Evolutionary conservation across 2,797 vertebrate genomes (phyloP).

Genomic region (Denticeps clupeoides): DNA sequence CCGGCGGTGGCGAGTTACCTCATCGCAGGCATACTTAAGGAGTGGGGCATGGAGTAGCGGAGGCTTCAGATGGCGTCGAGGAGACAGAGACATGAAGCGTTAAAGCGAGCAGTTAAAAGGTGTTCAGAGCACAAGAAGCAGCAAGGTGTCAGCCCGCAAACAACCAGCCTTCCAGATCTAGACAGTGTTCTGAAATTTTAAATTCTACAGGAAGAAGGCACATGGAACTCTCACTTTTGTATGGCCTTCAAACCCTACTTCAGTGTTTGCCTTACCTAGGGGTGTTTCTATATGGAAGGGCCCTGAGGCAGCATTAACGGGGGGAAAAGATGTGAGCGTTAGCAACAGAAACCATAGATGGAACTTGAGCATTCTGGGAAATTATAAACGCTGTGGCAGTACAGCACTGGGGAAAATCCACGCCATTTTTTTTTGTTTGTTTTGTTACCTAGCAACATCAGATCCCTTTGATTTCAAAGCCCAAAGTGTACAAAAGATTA

Average conservation of each 20-base stretch:
- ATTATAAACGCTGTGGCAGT: too few species aligned
- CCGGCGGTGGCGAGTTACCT: conserved; percentile 48
- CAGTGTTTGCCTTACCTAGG: conserved; percentile 76
- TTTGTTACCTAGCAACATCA: too few species aligned
- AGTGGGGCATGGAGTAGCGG: conserved; percentile 51
- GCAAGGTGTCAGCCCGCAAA: conserved; percentile 7
- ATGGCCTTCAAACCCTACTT: not conserved
- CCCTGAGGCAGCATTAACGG: conserved; percentile 63
- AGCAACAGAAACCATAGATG: conserved; percentile 29
- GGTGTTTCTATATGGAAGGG: conserved; percentile 80
- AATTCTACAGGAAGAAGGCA: too few species aligned
- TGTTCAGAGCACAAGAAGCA: conserved; percentile 19
- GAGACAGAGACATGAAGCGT: conserved; percentile 16
- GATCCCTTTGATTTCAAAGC: too few species aligned
- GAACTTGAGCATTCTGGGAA: too few species aligned
- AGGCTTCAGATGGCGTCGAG: conserved; percentile 29
- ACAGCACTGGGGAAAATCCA: too few species aligned
- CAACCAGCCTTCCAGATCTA: too few species aligned
- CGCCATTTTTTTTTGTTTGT: too few species aligned
- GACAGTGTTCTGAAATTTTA: too few species aligned
- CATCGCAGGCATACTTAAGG: conserved; percentile 66
- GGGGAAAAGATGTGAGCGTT: conserved; percentile 36
- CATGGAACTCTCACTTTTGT: not conserved
- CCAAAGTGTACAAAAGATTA: too few species aligned
- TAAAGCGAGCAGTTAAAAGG: conserved; percentile 17